phyloP scores from a whole-genome alignment of 2,113 vertebrate species.

The Indicator maculatus region DNA sequence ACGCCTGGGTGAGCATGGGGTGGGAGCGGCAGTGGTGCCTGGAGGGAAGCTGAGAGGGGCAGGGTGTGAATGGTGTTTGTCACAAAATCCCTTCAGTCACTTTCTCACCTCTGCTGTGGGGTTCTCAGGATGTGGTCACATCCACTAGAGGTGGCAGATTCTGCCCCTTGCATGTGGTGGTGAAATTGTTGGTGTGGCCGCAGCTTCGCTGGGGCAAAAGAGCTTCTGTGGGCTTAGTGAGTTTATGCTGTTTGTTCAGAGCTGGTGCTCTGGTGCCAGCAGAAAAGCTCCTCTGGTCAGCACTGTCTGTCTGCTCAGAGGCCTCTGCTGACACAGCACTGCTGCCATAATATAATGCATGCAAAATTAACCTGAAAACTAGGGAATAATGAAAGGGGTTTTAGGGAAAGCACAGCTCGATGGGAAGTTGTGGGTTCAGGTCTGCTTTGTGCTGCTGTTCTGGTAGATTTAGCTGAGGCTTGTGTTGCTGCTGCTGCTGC shows the following conservation, averaged over 20 bases:
- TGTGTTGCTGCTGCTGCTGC: neutral
- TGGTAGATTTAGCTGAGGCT: neutral
- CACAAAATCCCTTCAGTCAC: neutral
- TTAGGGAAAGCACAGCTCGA: neutral
- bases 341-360: neutral
- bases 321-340: neutral
- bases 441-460: neutral
- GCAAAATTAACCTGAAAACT: neutral
- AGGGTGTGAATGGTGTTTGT: neutral
- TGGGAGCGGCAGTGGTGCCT: neutral
- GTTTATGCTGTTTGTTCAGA: neutral
- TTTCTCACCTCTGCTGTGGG: neutral
- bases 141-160: neutral
- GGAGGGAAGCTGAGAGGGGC: neutral
- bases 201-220: neutral
- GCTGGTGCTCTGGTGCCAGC: neutral
- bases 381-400: neutral
- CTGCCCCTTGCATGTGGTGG: accelerated
- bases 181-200: accelerated
- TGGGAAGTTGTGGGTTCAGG: neutral
- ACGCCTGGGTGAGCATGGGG: neutral
- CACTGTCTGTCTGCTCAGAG: neutral
- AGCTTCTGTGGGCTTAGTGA: neutral
- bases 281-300: slow-evolving; percentile 23
- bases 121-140: accelerated